A percentile compares a stretch with the other conserved stretches of the same genome.
Conservation (phyloP, 2,797 vertebrate genomes). For the Oceanodroma leucorhoa region DNA sequence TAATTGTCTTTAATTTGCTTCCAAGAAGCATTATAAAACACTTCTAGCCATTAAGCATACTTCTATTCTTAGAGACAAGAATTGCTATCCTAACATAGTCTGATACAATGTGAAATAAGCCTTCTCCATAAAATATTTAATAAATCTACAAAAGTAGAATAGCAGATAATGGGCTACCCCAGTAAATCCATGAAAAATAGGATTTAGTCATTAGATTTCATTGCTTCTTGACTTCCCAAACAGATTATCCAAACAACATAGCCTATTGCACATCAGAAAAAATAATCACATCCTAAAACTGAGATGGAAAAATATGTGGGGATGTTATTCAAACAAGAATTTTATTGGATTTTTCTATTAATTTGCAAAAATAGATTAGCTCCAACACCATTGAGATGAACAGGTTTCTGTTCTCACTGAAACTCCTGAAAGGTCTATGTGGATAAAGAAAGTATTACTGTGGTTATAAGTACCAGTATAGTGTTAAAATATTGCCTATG, state of each 20-base stretch:
- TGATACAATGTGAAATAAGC: conserved; percentile 43
- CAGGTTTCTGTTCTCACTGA: neutral
- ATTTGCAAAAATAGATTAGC: neutral
- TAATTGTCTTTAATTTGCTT: conserved; percentile 31
- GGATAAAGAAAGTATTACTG: neutral
- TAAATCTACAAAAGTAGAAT: conserved; percentile 41
- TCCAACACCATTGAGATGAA: neutral
- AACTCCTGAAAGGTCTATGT: neutral
- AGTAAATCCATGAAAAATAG: conserved; percentile 15
- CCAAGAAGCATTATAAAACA: conserved; percentile 8
- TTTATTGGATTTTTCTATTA: neutral
- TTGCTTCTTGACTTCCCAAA: neutral
- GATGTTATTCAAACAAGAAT: neutral
- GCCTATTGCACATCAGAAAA: neutral
- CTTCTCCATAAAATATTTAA: conserved; percentile 45
- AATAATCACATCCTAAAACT: neutral
- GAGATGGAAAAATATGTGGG: neutral
- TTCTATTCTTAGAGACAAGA: neutral
- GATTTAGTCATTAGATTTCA: conserved; percentile 12
- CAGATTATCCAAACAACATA: neutral
- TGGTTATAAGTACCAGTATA: neutral
- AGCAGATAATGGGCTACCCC: neutral
- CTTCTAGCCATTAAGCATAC: neutral
- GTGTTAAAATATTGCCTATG: neutral
- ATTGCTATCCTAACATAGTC: neutral